phyloP scores from a whole-genome alignment of 2,888 invertebrate species.

The Monoplex corrugatus region DNA sequence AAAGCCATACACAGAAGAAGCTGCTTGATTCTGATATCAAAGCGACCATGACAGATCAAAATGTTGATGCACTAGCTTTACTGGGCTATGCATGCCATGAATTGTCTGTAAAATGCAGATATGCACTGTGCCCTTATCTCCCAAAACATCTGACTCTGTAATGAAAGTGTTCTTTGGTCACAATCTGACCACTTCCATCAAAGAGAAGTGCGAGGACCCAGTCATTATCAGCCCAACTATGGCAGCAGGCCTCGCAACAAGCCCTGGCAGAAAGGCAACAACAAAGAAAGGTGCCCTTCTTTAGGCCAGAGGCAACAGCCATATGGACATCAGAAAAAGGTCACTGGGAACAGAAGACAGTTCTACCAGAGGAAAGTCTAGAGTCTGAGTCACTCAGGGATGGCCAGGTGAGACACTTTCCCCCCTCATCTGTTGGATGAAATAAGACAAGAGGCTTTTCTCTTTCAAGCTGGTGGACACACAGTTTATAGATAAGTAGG shows the following conservation, averaged over 20 bases:
- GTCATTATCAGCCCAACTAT: neutral
- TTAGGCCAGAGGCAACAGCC: neutral
- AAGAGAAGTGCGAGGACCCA: neutral
- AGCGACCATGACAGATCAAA: neutral
- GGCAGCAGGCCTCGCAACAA: neutral
- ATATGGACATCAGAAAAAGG: neutral
- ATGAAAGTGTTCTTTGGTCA: neutral
- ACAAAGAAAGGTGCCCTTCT: neutral
- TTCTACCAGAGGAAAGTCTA: neutral
- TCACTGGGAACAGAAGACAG: neutral
- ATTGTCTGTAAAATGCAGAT: neutral
- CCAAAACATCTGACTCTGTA: neutral
- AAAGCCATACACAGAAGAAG: neutral
- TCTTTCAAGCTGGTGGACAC: constrained; percentile 11
- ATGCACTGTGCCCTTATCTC: neutral
- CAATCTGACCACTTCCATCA: neutral
- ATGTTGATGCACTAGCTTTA: neutral
- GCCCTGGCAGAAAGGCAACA: neutral
- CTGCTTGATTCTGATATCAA: neutral
- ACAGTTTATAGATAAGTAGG: neutral
- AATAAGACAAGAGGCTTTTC: neutral
- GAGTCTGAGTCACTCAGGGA: neutral
- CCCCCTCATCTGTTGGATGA: neutral
- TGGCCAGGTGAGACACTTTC: neutral
- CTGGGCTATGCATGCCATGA: neutral